phyloP scores from a whole-genome alignment of 2,888 invertebrate species.

The Argyra leucocephala region DNA sequence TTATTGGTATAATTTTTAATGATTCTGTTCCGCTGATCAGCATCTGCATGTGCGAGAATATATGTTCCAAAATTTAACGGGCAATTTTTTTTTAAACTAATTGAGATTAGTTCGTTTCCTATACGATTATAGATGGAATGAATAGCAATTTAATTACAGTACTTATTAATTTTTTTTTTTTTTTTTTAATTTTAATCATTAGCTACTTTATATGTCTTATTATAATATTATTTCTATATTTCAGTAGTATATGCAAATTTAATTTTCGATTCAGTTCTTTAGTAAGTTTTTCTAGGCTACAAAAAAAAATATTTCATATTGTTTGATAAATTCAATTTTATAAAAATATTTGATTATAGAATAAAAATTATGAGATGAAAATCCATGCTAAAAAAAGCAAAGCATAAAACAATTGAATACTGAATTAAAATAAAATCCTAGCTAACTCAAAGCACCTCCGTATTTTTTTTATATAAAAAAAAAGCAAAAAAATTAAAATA shows the following conservation, averaged over 20 bases:
- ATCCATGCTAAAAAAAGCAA: not conserved
- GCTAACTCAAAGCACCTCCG: conserved; percentile 28
- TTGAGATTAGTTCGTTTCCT: no score
- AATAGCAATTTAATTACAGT: no score
- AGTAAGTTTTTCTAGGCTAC: not conserved
- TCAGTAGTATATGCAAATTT: not conserved
- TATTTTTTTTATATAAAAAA: conserved; percentile 12
- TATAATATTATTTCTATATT: no score
- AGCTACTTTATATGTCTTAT: no score
- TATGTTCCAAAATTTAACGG: no score
- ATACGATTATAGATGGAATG: no score
- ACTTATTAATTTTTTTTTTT: no score
- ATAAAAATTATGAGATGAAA: not conserved
- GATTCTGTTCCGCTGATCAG: no score
- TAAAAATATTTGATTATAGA: conserved; percentile 4
- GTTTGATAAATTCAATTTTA: conserved; percentile 25
- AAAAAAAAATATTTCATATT: conserved; percentile 19
- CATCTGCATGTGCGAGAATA: no score
- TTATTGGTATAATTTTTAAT: no score
- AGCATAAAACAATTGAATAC: not conserved
- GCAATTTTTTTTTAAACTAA: no score
- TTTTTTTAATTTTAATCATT: no score
- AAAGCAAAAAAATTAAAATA: conserved; percentile 1
- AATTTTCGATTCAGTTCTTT: not conserved
- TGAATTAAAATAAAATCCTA: conserved; percentile 25